A percentile compares a stretch with the other conserved stretches of the same genome.
phyloP scores from a whole-genome alignment of 1,140 invertebrate species.

The Apis florea region DNA sequence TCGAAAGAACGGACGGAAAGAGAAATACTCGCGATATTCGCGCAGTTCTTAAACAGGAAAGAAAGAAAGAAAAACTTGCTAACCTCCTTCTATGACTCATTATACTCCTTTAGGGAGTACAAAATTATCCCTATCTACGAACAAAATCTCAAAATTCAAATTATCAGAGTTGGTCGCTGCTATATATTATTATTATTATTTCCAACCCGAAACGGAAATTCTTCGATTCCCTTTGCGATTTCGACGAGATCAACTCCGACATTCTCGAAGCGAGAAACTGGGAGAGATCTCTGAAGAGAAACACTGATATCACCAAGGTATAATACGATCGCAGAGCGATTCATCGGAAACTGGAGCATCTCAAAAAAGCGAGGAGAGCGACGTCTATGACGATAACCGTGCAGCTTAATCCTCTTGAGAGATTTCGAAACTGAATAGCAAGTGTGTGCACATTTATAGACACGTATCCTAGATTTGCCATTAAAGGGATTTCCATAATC shows the following conservation, averaged over 20 bases:
- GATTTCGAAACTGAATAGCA: background rate
- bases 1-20: background rate
- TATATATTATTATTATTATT: background rate
- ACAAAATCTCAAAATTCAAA: no score
- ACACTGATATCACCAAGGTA: no score
- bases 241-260: background rate
- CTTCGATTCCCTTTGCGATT: background rate
- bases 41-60: no score
- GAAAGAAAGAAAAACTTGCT: no score
- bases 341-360: background rate
- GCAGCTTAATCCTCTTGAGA: background rate
- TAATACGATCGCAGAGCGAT: background rate
- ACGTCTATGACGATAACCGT: background rate
- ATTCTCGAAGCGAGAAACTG: background rate
- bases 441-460: background rate
- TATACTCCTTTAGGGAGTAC: no score
- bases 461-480: background rate
- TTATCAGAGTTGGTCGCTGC: no score
- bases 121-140: no score
- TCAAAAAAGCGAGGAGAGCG: background rate
- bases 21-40: no score
- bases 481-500: constrained; percentile 4
- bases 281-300: background rate
- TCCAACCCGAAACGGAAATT: background rate
- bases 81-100: no score